Evolutionary conservation across 2,113 vertebrate genomes (phyloP), one percentile per base, ranked within the genome.

Genomic region (Mohoua ochrocephala): DNA sequence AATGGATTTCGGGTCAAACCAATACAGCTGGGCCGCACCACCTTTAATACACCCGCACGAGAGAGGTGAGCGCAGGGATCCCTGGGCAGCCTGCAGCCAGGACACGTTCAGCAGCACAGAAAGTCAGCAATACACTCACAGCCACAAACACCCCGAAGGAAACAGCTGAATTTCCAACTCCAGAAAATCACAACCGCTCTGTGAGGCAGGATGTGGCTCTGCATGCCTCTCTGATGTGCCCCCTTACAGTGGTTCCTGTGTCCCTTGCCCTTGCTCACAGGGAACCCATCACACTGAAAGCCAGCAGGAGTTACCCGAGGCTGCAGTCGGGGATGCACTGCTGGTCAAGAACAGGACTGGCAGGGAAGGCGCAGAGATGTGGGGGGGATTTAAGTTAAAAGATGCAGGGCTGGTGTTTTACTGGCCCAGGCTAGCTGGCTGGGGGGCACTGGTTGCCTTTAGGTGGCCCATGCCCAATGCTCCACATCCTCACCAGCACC

Each of bases 381-480:
- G 4, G 41, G 24, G 24, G 30, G 31, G 17, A 23, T 37, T 68
- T 39, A 56, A 31, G 10, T 56, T 37, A 56, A 71, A 75, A 60
- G 44, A 63, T 12, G 9, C 47, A 50, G 54, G 30, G 56, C 35
- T 82, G 52, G 24, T 67, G 64, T 42, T 75, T 45, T 28, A 17
- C 70, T 30, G 59, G 41, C 23, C 50, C 50, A 42, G 41, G 49
- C 41, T 42, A 63, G 17, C 74, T 75, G n/a, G 9, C 11, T n/a
- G 33, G 56, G 77, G 57, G 60, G 1, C 14, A 30, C 28, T 3
- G 78, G 60, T 15, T 53, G 52, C 9, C 24, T 57, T 26, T 15
- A 1, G 1, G 26, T 33, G 54, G 45, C 12, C 1, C 1, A 56
- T n/a, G 47, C 49, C 31, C 61, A 54, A 0, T 0, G 5, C 47